Base-by-base conservation (phyloP, 2,113 vertebrate genomes). In the Galeopterus variegatus region DNA sequence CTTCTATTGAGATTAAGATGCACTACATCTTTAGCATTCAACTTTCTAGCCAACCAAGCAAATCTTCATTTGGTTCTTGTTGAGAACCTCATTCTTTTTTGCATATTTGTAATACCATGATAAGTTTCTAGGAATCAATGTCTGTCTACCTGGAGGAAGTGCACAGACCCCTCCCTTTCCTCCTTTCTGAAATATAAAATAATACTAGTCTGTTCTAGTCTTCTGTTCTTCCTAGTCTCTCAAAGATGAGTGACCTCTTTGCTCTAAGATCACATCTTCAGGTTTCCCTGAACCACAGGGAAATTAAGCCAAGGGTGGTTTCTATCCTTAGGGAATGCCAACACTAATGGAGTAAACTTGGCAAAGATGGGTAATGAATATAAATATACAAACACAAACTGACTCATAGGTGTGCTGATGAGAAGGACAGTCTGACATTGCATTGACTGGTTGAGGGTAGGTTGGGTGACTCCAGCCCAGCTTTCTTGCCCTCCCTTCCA, bases 1-100 rank as follows among this genome's bases (percentile, higher is more conserved):
- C 31, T 87, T 64, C 88, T 45, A 60, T 4, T 89, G 24, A 93
- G 88, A 75, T 90, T 70, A 94, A 92, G 36, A 76, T 85, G 96
- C 95, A 11, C 18, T 77, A 33, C 26, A 26, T 65, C 45, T 62
- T 86, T 82, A 90, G 54, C 56, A 62, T 79, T 75, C 48, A 87
- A 48, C 36, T 62, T 94, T 73, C 91, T 88, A 96, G 88, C 50
- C 62, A 90, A 72, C 21, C 10, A 73, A 45, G 31, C 17, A 67
- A n/a, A 90, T 88, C 45, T 90, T 81, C 41, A 45, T 28, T 88
- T 87, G 17, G 24, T 86, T 92, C 45, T 77, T 76, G 41, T 3
- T 67, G n/a, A 72, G 64, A 31, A 75, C 28, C n/a, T 56, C 52
- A 67, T 75, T 94, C 36, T 69, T 52, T 90, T 69, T 52, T 90